Conservation (phyloP, 2,113 vertebrate genomes). For the Phalacrocorax brasilianus region DNA sequence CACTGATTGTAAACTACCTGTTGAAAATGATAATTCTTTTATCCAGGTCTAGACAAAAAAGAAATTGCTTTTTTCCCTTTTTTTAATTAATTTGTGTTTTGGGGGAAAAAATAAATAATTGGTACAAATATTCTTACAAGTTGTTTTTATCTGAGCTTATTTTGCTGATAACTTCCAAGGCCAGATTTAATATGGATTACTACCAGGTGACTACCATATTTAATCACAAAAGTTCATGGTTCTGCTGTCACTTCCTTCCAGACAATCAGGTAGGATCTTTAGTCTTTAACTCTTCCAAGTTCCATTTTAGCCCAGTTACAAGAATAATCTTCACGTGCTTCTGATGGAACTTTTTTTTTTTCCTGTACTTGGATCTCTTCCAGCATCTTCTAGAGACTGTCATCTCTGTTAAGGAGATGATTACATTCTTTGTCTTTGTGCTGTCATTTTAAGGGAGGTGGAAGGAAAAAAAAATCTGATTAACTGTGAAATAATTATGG, state of each 20-base stretch:
- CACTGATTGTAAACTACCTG: conserved; percentile 78
- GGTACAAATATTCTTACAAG: conserved; percentile 74
- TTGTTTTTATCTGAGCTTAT: conserved; percentile 72
- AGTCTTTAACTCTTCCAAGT: conserved; percentile 40
- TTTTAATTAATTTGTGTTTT: conserved; percentile 67
- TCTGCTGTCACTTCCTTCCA: conserved; percentile 12
- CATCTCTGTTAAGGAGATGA: conserved; percentile 25
- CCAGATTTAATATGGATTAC: neutral
- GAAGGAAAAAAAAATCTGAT: neutral
- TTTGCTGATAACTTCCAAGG: conserved; percentile 39
- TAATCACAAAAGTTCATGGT: conserved; percentile 1
- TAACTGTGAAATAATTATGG: conserved; percentile 23
- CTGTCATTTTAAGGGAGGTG: conserved; percentile 10
- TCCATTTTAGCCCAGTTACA: conserved; percentile 24
- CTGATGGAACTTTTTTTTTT: neutral
- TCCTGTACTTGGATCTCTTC: conserved; percentile 32
- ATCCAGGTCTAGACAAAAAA: conserved; percentile 62
- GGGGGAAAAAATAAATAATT: conserved; percentile 71
- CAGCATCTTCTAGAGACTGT: conserved; percentile 26
- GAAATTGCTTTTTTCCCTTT: conserved; percentile 37
- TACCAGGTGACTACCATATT: neutral
- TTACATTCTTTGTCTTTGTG: conserved; percentile 21
- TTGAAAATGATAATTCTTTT: conserved; percentile 70
- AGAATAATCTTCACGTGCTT: conserved; percentile 15
- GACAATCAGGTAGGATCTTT: neutral